Evolutionary conservation across 2,797 vertebrate species (phyloP), one percentile per base, ranked within the genome.

Genomic region (Eulemur albifrons): DNA sequence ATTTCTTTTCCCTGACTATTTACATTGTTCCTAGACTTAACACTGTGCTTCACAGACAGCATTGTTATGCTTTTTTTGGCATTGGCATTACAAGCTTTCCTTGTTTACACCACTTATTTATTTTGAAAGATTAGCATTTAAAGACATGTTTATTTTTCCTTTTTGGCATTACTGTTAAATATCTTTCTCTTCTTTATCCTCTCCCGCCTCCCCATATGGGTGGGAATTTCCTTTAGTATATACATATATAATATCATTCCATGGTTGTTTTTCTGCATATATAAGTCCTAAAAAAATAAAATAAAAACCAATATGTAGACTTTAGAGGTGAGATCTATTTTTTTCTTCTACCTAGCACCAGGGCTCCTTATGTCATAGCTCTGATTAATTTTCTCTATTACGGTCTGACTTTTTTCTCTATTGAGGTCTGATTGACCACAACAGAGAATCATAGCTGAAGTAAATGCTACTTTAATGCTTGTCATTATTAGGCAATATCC

Each of bases 381-480:
- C 76, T 96, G n/a, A 54, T 83, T 96, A 35, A 97, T 81, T 81
- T 67, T 69, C 21, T 73, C 14, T 85, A 1, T 80, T 45, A 20
- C 6, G 11, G 9, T 54, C 18, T 75, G 20, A 40, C 9, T 32
- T 81, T 93, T 70, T 86, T 72, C 25, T 86, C 4, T 48, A 38
- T 35, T 32, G 8, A 57, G 40, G 11, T 98, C 77, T 94, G 40
- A 72, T 89, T 96, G 48, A 96, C 21, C 85, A 89, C 43, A 87
- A 70, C 65, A 65, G 7, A 95, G 90, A 93, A 94, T 54, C 2
- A 59, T 95, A 96, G 50, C 45, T 84, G 92, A 98, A 97, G 80
- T 93, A 98, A 97, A 95, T 73, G 65, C 67, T 97, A 91, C 84
- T 96, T 97, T 96, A 97, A 90, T 98, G 81, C 75, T 97, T 86